Base-by-base conservation (phyloP, 2,888 invertebrate species). In the Cryptus viduatorius region DNA sequence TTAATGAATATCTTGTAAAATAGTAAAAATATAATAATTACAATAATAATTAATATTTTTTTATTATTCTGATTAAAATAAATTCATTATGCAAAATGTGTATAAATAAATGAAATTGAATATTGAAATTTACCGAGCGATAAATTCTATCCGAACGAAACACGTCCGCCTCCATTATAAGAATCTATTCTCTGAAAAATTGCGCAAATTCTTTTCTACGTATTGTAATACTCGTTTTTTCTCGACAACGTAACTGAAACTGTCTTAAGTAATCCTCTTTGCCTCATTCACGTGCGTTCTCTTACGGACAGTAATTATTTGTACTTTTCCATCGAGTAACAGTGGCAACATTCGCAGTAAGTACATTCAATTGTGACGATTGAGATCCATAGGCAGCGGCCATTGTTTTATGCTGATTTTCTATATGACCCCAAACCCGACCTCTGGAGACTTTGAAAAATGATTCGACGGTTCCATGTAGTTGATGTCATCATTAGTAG, bases 381-480 rank as follows among this genome's bases (percentile, higher is more conserved):
- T 53, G 53, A 53, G 19, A 16, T 16, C 53, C 16, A 19, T 16
- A 16, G 3, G 8, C 53, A 19, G 8, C 37, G 37, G 37, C 37
- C 37, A 37, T 37, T 53, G 53, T 53, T 8, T 53, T 53, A 19
- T 53, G 53, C 53, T 8, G 53, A 53, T 53, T 53, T 53, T 53
- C 53, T 50, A 50, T 50, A 7, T 19, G 53, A 53, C 53, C 53
- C 10, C 19, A 16, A 19, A 53, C 0, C 16, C 53, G 53, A 53
- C 19, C 24, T n/a, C 56, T 1, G 10, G 19, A 24, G 24, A 56
- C 24, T 19, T 56, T 56, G 56, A 12, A 24, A 56, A 24, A 56
- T 24, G 12, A 24, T 19, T 24, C 53, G 56, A 12, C 56, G 24
- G 24, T 24, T 37, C 19, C 1, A 19, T 19, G 10, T 12, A 4